Conservation (phyloP, 30 jellyfish, hydroid and myxozoan genomes). For the Mastigias papua region DNA sequence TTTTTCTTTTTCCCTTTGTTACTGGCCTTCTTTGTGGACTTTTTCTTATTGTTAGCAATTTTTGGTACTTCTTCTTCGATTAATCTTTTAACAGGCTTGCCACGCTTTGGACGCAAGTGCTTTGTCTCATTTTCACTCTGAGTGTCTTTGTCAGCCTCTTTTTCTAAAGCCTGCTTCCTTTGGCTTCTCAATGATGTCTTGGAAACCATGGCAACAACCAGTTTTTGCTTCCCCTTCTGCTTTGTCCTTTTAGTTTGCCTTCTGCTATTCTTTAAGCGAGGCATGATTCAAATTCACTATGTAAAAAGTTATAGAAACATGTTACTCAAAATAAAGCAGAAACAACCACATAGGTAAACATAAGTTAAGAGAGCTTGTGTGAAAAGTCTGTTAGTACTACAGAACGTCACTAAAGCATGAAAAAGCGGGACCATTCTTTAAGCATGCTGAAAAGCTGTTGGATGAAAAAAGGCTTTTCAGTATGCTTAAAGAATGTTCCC, state of each 20-base stretch:
- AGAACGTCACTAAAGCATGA: too few species aligned
- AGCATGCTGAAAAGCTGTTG: too few species aligned
- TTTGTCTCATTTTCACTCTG: conserved; percentile 47
- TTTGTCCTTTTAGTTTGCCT: conserved; percentile 35
- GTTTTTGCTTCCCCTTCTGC: conserved; percentile 46
- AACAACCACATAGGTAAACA: neutral
- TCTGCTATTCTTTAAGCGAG: conserved; percentile 77
- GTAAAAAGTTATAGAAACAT: neutral
- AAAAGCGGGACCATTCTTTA: too few species aligned
- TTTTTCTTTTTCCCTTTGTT: conserved; percentile 34
- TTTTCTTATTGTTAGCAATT: neutral
- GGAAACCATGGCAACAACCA: conserved; percentile 76
- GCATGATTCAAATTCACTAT: conserved; percentile 35
- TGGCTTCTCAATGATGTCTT: conserved; percentile 52
- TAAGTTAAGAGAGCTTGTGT: too few species aligned
- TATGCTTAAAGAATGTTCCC: too few species aligned
- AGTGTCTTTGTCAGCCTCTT: conserved; percentile 43
- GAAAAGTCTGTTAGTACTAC: too few species aligned
- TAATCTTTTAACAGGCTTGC: conserved; percentile 37
- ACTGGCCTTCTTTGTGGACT: conserved; percentile 29
- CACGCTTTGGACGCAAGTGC: conserved; percentile 45
- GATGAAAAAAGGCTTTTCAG: too few species aligned
- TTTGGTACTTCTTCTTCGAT: conserved; percentile 45
- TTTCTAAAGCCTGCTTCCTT: conserved; percentile 7
- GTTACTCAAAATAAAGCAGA: neutral